Conservation (phyloP, 23 tunicate species). For the Clavelina lepadiformis region DNA sequence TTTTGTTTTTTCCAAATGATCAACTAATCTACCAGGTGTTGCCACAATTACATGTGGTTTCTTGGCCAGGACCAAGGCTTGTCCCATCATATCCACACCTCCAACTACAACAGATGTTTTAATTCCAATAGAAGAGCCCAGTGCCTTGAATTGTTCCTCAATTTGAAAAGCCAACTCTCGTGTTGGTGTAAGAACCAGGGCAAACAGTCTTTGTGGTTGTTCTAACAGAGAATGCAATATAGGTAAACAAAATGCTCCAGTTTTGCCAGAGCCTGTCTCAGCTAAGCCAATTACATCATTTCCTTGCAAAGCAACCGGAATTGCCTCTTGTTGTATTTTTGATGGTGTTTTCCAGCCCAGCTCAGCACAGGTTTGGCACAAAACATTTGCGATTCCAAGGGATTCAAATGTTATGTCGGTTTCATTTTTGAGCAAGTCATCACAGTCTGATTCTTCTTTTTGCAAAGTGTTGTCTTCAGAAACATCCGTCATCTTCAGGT, state of each 20-base stretch:
- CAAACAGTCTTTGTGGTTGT: conserved; percentile 70
- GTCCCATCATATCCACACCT: conserved; percentile 87
- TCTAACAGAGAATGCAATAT: conserved; percentile 76
- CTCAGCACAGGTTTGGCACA: conserved; percentile 57
- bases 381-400: conserved; percentile 75
- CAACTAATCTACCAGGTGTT: conserved; percentile 91
- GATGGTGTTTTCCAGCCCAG: conserved; percentile 89
- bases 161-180: conserved; percentile 95
- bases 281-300: conserved; percentile 97
- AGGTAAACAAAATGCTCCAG: conserved; percentile 93
- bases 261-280: conserved; percentile 98
- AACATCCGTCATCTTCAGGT: no score
- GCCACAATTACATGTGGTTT: conserved; percentile 94
- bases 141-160: conserved; percentile 92
- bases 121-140: conserved; percentile 83
- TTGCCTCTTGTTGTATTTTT: conserved; percentile 93
- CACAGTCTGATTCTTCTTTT: neutral
- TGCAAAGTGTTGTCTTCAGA: no score
- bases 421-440: conserved; percentile 32
- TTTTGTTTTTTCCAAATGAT: conserved; percentile 91
- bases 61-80: conserved; percentile 67
- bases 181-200: conserved; percentile 85
- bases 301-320: conserved; percentile 87
- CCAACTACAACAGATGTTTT: conserved; percentile 83
- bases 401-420: conserved; percentile 69